Base-by-base conservation (phyloP, 2,888 invertebrate species). In the Lithophane socia region DNA sequence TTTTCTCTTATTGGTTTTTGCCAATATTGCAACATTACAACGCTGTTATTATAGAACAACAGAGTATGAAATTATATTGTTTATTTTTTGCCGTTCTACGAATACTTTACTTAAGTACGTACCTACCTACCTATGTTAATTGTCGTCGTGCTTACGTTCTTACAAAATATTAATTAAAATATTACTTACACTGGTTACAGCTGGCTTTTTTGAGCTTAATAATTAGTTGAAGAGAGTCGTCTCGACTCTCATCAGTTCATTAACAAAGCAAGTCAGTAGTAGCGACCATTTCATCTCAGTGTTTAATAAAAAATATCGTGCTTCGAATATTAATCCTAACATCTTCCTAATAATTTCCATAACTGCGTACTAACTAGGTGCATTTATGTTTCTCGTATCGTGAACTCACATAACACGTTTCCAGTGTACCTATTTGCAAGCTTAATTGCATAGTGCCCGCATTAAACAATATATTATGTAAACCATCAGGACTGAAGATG, bases 401-500 rank as follows among this genome's bases (percentile, higher is more conserved):
- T 72, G 71, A 74, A 73, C 65, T 54, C 73, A 52, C 73, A 65
- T 65, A 83, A 79, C 74, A 66, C 72, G 83, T 86, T 85, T 77
- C 60, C 42, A 74, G 47, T 24, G 42, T 47, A 29, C 29, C 29
- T 29, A 80, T 79, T 86, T 75, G 79, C 77, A 75, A 70, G 8
- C 86, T 72, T 80, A 83, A 86, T 85, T 82, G 49, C 83, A 83
- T 63, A 75, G 83, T 83, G 64, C 58, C 77, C 79, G 74, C 56
- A 77, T 86, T 86, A 75, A 77, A 73, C 80, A 61, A 76, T 67
- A 66, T 73, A 54, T 75, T 77, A 80, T 86, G 73, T 86, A 76
- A 85, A 69, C 82, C 77, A 29, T 29, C 29, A 77, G 79, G 74
- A 72, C 47, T 75, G 81, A 83, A 87, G 86, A 87, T 42, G 88